Evolutionary conservation across 2,113 vertebrate species (phyloP).

Genomic region (Nycticryphes semicollaris): DNA sequence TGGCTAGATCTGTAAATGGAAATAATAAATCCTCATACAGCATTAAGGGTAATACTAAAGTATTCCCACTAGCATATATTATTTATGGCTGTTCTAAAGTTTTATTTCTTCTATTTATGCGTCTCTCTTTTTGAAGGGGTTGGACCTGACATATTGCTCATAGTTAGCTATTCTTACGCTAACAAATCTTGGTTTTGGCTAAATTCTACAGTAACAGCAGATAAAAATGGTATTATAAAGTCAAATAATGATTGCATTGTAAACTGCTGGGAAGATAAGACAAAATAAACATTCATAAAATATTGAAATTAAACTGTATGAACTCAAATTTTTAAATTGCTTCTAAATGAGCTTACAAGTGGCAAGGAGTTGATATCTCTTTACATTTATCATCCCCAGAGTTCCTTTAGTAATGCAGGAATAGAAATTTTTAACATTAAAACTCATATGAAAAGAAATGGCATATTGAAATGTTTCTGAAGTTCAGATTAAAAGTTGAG

Average conservation of each 20-base stretch:
- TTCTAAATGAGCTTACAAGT: background rate
- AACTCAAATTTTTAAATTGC: background rate
- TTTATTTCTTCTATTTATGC: slow-evolving; percentile 54
- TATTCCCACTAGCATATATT: slow-evolving; percentile 35
- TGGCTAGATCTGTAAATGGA: slow-evolving; percentile 49
- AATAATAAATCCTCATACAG: slow-evolving; percentile 58
- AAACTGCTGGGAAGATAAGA: background rate
- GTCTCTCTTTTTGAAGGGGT: background rate
- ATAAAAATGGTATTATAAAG: background rate
- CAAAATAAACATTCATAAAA: background rate
- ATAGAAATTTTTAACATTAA: background rate
- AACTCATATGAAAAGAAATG: background rate
- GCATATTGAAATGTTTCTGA: background rate
- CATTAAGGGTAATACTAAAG: slow-evolving; percentile 6
- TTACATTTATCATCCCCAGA: background rate
- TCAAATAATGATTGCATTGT: background rate
- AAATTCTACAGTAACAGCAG: background rate
- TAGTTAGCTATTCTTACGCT: background rate
- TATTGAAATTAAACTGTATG: background rate
- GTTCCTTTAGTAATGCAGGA: background rate
- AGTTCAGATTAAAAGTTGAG: background rate
- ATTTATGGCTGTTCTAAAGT: slow-evolving; percentile 50
- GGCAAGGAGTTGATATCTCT: background rate
- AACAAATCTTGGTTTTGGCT: background rate
- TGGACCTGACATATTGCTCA: background rate